phyloP scores from a whole-genome alignment of 2,888 invertebrate genomes.

The Dimorphilus gyrociliatus region DNA sequence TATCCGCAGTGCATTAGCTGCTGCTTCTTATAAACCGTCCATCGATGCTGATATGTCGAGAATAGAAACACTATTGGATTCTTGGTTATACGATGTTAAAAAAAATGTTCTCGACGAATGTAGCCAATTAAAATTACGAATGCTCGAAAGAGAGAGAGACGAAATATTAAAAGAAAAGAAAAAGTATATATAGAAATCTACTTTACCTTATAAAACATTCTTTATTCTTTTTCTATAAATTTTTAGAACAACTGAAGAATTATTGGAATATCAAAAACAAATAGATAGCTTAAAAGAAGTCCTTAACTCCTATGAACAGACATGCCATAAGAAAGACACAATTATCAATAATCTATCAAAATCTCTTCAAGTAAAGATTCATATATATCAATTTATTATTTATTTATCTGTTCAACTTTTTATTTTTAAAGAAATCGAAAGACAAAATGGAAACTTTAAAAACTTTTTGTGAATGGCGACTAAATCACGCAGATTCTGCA shows the following conservation, averaged over 20 bases:
- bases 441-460: constrained; percentile 25
- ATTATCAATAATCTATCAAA: constrained; percentile 30
- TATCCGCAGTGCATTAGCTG: too few relatives aligned
- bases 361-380: too few relatives aligned
- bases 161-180: constrained; percentile 20
- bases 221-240: background rate
- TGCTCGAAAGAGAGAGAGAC: constrained; percentile 19
- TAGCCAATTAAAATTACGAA: constrained; percentile 22
- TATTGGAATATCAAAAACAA: constrained; percentile 14
- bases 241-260: background rate
- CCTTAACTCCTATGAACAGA: constrained; percentile 28
- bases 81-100: constrained; percentile 29
- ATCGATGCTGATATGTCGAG: constrained; percentile 23
- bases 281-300: constrained; percentile 28
- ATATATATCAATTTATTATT: too few relatives aligned
- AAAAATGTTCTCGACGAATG: constrained; percentile 31
- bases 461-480: constrained; percentile 30
- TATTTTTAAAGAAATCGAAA: constrained; percentile 27
- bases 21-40: constrained; percentile 11
- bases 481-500: constrained; percentile 22
- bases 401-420: too few relatives aligned
- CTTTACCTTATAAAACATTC: background rate
- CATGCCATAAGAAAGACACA: constrained; percentile 30
- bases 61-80: constrained; percentile 26
- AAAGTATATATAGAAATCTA: constrained; percentile 12